Evolutionary conservation across 2,797 vertebrate species (phyloP).

Genomic region (Bufotes viridis): DNA sequence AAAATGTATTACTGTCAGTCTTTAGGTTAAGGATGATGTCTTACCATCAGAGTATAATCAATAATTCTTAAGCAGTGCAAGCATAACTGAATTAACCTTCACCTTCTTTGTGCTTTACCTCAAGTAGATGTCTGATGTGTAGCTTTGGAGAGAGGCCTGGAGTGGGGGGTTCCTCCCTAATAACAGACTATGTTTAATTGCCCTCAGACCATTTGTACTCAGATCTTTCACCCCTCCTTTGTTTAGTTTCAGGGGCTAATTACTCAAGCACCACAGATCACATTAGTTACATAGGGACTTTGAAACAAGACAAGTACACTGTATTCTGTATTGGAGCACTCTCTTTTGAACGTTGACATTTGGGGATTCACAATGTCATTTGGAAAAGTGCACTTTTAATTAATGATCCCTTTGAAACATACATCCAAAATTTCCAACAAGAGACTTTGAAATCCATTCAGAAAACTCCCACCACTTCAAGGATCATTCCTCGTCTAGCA

Average conservation of each 20-base stretch:
- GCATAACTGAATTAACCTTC: slow-evolving; percentile 3
- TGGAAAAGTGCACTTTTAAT: slow-evolving; percentile 37
- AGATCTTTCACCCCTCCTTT: slow-evolving; percentile 42
- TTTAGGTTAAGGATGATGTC: not conserved
- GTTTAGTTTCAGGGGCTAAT: slow-evolving; percentile 45
- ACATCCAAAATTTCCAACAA: slow-evolving; percentile 1
- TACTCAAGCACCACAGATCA: slow-evolving; percentile 33
- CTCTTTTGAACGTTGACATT: slow-evolving; percentile 42
- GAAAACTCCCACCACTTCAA: slow-evolving; percentile 3
- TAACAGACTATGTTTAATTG: slow-evolving; percentile 40
- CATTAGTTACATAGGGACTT: slow-evolving; percentile 30
- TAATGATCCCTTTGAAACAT: slow-evolving; percentile 37
- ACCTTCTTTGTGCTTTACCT: not conserved
- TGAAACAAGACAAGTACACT: slow-evolving; percentile 17
- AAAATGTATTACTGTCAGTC: slow-evolving; percentile 21
- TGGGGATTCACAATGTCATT: slow-evolving; percentile 19
- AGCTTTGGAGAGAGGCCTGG: not conserved
- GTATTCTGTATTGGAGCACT: not conserved
- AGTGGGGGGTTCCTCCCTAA: slow-evolving; percentile 1
- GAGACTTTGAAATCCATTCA: slow-evolving; percentile 22
- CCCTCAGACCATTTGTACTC: slow-evolving; percentile 4
- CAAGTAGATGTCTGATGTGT: slow-evolving; percentile 27
- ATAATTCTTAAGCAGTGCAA: slow-evolving; percentile 4
- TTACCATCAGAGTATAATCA: slow-evolving; percentile 1
- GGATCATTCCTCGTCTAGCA: slow-evolving; percentile 8